Evolutionary conservation across 2,888 invertebrate genomes (phyloP).

Genomic region (Hartigia nigra): DNA sequence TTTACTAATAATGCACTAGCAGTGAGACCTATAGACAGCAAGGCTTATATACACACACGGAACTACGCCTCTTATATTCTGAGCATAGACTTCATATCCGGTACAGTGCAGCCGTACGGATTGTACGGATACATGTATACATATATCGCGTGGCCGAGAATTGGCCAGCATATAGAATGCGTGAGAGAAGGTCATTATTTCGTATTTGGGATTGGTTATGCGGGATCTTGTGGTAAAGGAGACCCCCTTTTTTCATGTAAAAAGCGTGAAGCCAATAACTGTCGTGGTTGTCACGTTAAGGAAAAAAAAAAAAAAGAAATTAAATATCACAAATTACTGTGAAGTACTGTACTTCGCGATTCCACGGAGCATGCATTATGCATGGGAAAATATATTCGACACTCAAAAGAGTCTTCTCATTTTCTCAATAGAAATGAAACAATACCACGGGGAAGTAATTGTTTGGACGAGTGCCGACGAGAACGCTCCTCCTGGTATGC

Average conservation of each 20-base stretch:
- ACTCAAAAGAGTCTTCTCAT: background rate
- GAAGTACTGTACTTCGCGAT: background rate
- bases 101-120: background rate
- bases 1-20: background rate
- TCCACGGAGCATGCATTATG: background rate
- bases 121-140: background rate
- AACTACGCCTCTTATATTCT: background rate
- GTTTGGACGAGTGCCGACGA: conserved; percentile 9
- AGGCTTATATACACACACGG: background rate
- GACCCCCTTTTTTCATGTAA: background rate
- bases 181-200: background rate
- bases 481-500: background rate
- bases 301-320: background rate
- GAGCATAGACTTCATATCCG: background rate
- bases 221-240: background rate
- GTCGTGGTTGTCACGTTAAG: background rate
- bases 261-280: background rate
- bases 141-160: background rate
- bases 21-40: background rate
- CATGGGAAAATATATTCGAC: background rate
- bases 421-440: background rate
- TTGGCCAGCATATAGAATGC: background rate
- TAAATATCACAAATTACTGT: background rate
- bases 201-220: background rate
- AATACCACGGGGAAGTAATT: background rate